Base-by-base conservation (phyloP, 2,888 invertebrate species). In the Zaprionus lineosus region DNA sequence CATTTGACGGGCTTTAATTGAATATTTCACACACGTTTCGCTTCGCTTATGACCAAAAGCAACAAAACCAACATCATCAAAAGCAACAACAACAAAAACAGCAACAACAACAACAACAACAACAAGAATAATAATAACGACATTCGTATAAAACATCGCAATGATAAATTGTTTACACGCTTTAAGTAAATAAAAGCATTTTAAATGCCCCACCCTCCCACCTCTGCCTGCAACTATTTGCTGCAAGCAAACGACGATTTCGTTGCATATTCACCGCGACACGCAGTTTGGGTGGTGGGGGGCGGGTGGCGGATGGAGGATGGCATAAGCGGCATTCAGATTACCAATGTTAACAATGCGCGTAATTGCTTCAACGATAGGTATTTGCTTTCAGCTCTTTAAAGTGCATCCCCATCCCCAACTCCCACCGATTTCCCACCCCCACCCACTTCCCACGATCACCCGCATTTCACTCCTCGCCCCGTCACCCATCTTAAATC, bases 1-100 rank as follows among this genome's bases (percentile, higher is more conserved):
- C 76, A 64, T 74, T 79, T 83, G 71, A 76, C 72, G 69, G 60
- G 59, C 34, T 83, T 79, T 84, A 84, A 78, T 78, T 78, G 81
- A 78, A 78, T 78, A 79, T 83, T 70, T 75, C 76, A 64, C 59
- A 29, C 46, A 51, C 39, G 61, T 61, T 63, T 65, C 78, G 63
- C 62, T 74, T 52, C 74, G 55, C 52, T 51, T 47, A 53, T 59
- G 50, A 47, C 16, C 21, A 14, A 12, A 16, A 14, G 21, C n/a
- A 18, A 28, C 33, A 40, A 26, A 11, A 55, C 9, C 26, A 21
- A n/a, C 18, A 18, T 24, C 41, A 37, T 9, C 12, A 50, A 36
- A 6, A 37, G n/a, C 26, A 44, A 7, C 28, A 50, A 21, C 37
- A 47, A 26, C 48, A 48, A 26, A 34, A 44, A 51, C 34, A 44